Base-by-base conservation (phyloP, 2,113 vertebrate genomes). In the Marmota flaviventris region DNA sequence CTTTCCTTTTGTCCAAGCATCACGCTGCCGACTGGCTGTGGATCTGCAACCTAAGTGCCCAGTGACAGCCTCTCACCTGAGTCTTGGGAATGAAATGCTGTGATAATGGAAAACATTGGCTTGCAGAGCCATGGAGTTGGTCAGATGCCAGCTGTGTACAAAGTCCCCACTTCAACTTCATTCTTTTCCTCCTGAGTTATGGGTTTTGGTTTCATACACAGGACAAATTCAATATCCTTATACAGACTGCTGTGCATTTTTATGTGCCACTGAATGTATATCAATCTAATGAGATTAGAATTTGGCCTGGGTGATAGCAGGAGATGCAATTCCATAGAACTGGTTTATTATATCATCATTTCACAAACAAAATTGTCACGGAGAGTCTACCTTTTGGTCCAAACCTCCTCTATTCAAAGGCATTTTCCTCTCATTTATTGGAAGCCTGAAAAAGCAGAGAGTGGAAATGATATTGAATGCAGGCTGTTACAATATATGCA, bases 121-220 rank as follows among this genome's bases (percentile, higher is more conserved):
- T 58, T 4, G 12, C 58, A 61, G 85, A 65, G 34, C 91, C 34
- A 20, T 63, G 91, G 72, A 69, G 70, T 27, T 88, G 95, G 91
- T 29, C 81, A 18, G 88, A 39, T 22, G 95, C 93, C 76, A 90
- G 81, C 72, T 7, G 3, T 24, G 32, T 72, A 48, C 75, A 94
- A 45, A 91, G 76, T 76, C 77, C 77, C 37, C 29, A 22, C 20
- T 72, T 58, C 24, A 25, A 48, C 96, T 85, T 95, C 72, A 34
- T 87, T 98, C 58, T 95, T 83, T 97, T n/a, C n/a, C 91, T 93
- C 65, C 79, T 97, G 96, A 96, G 94, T 97, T 96, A 98, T 84
- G 89, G 93, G 78, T 29, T 89, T 88, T 92, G 73, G 81, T 78
- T 97, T 92, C 94, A 20, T 6, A 11, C 79, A 76, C 61, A 84